These are phyloP conservation scores for Erynnis tages DNA, from an alignment of 2,888 invertebrate species.

Conservation along the genomic window DNA sequence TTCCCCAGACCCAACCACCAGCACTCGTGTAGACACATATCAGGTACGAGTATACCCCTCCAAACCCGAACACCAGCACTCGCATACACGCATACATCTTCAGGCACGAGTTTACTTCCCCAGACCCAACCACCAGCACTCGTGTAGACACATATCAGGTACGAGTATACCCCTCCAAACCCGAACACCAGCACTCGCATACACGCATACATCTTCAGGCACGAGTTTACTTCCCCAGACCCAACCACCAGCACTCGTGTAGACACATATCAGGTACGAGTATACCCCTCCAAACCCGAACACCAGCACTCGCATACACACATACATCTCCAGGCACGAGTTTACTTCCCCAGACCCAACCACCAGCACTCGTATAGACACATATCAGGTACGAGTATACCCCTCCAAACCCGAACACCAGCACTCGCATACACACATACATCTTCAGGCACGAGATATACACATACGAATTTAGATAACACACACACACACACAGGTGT, in stretches of 20 bases:
- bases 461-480: no score
- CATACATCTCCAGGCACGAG: conserved; percentile 94
- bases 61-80: conserved; percentile 83
- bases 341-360: no score
- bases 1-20: conserved; percentile 94
- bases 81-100: conserved; percentile 94
- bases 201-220: conserved; percentile 93
- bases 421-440: conserved; percentile 94
- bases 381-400: conserved; percentile 94
- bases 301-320: conserved; percentile 94
- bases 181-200: conserved; percentile 96
- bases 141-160: conserved; percentile 86
- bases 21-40: conserved; percentile 90
- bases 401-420: no score
- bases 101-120: no score
- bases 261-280: no score
- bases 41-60: conserved; percentile 93
- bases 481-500: no score
- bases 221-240: no score
- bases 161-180: conserved; percentile 98
- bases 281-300: no score
- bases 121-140: no score
- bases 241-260: no score
- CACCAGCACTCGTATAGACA: no score
- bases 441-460: no score